Evolutionary conservation across 2,113 vertebrate genomes (phyloP), one percentile per base, ranked within the genome.

Genomic region (Corythornis vintsioides): DNA sequence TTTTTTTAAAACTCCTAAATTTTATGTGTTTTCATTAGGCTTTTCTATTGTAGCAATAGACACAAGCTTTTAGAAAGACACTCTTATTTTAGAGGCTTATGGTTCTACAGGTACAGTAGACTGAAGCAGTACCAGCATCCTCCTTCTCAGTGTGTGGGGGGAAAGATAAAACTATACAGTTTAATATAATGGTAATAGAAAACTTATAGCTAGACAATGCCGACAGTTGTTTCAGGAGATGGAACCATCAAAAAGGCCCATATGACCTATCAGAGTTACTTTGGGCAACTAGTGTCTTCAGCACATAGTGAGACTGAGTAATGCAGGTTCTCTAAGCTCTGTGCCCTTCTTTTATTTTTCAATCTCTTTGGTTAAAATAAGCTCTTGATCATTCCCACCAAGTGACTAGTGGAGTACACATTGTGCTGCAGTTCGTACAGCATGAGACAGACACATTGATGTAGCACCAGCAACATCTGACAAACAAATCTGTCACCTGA

Each of bases 301-400:
- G 73, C 48, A 95, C 26, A 74, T 61, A 65, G 25, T 18, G n/a
- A 63, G 59, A 79, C 11, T n/a, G 64, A 55, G 3, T 13, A 66
- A 84, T 86, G 57, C 50, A 93, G 59, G 82, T 92, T 59, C 28
- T 61, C 25, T 38, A 15, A 69, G 59, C 50, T 83, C 63, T 33
- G 59, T 8, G 1, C 17, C 43, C 38, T 81, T 56, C n/a, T 63
- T 89, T 84, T 77, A 76, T 72, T 91, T 60, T 82, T 83, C 56
- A 71, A 12, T 60, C 56, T 33, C 67, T 93, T 82, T 48, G 78
- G 89, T 66, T 64, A 86, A 87, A 66, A n/a, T 6, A 25, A 83
- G 19, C 28, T 73, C 42, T 76, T 56, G 55, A 85, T 87, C 71
- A 31, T 65, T 73, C 16, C 40, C 1, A 1, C 35, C 47, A 75